Evolutionary conservation across 2,113 vertebrate genomes (phyloP).

Genomic region (Serilophus lunatus): DNA sequence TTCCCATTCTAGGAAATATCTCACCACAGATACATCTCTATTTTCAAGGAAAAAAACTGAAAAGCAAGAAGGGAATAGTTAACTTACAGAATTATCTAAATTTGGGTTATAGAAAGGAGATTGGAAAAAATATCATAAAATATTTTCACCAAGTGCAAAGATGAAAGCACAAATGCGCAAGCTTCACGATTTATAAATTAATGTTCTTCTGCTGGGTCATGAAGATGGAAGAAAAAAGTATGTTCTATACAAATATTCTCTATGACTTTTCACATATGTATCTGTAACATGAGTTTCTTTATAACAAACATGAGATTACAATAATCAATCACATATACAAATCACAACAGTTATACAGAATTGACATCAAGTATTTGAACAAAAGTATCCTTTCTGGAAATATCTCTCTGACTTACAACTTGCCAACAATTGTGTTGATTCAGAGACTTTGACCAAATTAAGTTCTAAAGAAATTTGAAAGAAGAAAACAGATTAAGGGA

Average conservation of each 20-base stretch:
- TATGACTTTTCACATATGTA: not conserved
- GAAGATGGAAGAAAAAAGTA: not conserved
- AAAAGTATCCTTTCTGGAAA: conserved; percentile 54
- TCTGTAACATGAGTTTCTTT: not conserved
- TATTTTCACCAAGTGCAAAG: not conserved
- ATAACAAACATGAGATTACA: conserved; percentile 30
- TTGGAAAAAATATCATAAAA: not conserved
- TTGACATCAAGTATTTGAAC: conserved; percentile 42
- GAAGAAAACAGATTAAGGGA: not conserved
- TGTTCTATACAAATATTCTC: not conserved
- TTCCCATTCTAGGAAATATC: not conserved
- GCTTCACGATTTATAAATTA: not conserved
- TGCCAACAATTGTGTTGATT: conserved; percentile 6
- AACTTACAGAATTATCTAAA: not conserved
- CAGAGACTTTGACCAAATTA: not conserved
- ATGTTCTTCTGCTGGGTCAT: not conserved
- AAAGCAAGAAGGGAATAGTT: not conserved
- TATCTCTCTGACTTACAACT: not conserved
- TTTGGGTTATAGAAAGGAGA: not conserved
- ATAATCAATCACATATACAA: conserved; percentile 41
- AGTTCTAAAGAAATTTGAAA: not conserved
- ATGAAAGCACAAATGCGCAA: not conserved
- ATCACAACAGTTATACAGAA: conserved; percentile 7
- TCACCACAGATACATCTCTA: not conserved
- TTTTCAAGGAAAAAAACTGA: not conserved